Percentiles rank a stretch among this genome's conserved stretches.
Conservation (phyloP, 2,888 invertebrate genomes). For the Eudemis profundana region DNA sequence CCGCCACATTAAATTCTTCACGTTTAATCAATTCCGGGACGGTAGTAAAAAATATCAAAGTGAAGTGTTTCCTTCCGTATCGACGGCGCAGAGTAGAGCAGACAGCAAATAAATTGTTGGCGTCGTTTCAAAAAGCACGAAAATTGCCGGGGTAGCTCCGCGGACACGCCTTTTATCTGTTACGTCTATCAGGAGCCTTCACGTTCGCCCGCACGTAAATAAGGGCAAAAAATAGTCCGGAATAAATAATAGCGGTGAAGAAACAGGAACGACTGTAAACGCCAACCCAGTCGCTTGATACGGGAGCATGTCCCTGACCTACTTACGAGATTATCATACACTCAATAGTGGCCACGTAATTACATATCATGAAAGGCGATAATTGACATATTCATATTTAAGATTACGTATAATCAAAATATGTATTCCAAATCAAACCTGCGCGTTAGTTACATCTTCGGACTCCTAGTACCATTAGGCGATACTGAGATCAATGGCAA, state of each 20-base stretch:
- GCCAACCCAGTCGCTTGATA: slow-evolving; percentile 61
- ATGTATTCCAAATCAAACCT: too few species aligned
- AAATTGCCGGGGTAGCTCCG: slow-evolving; percentile 72
- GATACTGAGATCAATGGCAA: too few species aligned
- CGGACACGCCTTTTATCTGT: slow-evolving; percentile 83
- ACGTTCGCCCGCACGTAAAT: slow-evolving; percentile 69
- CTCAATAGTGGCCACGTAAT: slow-evolving; percentile 1
- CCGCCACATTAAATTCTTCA: slow-evolving; percentile 78
- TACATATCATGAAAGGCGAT: neutral
- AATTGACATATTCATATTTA: too few species aligned
- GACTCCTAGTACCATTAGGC: too few species aligned
- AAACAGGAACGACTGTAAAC: slow-evolving; percentile 58
- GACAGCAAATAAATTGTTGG: slow-evolving; percentile 80
- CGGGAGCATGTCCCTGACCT: slow-evolving; percentile 61
- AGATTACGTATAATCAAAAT: too few species aligned
- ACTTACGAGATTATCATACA: slow-evolving; percentile 47
- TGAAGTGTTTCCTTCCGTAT: slow-evolving; percentile 73
- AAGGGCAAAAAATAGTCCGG: slow-evolving; percentile 64
- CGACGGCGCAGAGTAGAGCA: slow-evolving; percentile 65
- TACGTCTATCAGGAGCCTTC: slow-evolving; percentile 73
- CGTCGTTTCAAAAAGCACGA: slow-evolving; percentile 78
- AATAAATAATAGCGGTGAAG: slow-evolving; percentile 65
- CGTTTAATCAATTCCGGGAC: slow-evolving; percentile 76
- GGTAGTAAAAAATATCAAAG: slow-evolving; percentile 70
- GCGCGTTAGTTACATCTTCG: too few species aligned